Conservation (phyloP, 2,113 vertebrate genomes). For the Petaurus breviceps region DNA sequence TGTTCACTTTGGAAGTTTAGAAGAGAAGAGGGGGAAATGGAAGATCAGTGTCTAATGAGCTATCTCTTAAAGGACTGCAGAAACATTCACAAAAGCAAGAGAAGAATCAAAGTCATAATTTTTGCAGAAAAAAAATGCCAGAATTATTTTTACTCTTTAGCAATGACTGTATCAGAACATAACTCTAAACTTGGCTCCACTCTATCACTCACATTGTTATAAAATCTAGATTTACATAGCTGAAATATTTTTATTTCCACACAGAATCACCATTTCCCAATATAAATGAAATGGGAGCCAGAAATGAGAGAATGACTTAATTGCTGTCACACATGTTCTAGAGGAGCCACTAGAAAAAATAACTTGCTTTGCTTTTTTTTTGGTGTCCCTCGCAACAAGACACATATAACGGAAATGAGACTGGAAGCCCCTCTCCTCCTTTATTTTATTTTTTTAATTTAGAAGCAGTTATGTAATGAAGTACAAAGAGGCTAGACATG, state of each 20-base stretch:
- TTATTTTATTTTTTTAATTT: not conserved
- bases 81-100: not conserved
- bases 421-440: not conserved
- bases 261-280: not conserved
- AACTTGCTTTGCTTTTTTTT: not conserved
- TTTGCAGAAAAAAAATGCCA: not conserved
- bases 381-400: not conserved
- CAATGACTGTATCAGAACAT: not conserved
- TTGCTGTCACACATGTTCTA: not conserved
- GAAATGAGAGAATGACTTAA: not conserved
- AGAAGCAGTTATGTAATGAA: not conserved
- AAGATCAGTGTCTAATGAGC: not conserved
- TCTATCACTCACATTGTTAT: not conserved
- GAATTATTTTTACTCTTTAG: constrained; percentile 24
- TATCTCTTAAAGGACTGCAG: not conserved
- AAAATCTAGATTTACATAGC: not conserved
- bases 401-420: not conserved
- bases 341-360: not conserved
- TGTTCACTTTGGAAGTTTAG: not conserved
- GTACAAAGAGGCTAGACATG: not conserved
- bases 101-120: not conserved
- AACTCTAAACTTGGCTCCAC: not conserved
- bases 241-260: not conserved
- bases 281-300: not conserved
- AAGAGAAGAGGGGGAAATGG: not conserved